Evolutionary conservation across 2,888 invertebrate genomes (phyloP).

Genomic region (Muscina levida): DNA sequence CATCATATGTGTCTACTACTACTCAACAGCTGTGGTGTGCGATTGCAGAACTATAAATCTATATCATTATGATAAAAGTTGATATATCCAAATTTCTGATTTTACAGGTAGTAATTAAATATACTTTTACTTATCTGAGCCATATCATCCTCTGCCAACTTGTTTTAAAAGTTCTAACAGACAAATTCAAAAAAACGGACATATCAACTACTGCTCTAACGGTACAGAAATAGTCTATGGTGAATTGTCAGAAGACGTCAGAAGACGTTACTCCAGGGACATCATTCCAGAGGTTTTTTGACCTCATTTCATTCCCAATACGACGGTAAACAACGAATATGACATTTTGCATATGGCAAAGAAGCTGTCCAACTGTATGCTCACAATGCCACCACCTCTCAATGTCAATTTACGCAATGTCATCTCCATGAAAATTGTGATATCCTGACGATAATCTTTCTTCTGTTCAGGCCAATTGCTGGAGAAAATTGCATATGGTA

Average conservation of each 20-base stretch:
- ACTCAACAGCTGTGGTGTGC: too few relatives aligned
- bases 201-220: too few relatives aligned
- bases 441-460: slow-evolving; percentile 47
- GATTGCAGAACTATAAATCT: too few relatives aligned
- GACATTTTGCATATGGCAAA: slow-evolving; percentile 65
- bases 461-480: slow-evolving; percentile 66
- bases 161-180: too few relatives aligned
- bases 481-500: slow-evolving; percentile 66
- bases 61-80: too few relatives aligned
- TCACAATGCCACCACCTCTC: slow-evolving; percentile 65
- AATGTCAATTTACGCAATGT: slow-evolving; percentile 54
- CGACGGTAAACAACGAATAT: slow-evolving; percentile 66
- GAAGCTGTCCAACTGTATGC: slow-evolving; percentile 64
- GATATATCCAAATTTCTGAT: too few relatives aligned
- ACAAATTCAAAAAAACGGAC: not conserved
- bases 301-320: slow-evolving; percentile 56
- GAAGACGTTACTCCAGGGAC: not conserved
- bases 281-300: not conserved
- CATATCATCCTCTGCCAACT: too few relatives aligned
- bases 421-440: slow-evolving; percentile 60
- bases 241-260: not conserved
- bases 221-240: not conserved
- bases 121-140: too few relatives aligned
- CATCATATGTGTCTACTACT: too few relatives aligned
- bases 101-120: too few relatives aligned